Percentiles rank a stretch among this genome's conserved stretches.
phyloP scores from a whole-genome alignment of 2,888 invertebrate genomes.

The Caenorhabditis japonica region DNA sequence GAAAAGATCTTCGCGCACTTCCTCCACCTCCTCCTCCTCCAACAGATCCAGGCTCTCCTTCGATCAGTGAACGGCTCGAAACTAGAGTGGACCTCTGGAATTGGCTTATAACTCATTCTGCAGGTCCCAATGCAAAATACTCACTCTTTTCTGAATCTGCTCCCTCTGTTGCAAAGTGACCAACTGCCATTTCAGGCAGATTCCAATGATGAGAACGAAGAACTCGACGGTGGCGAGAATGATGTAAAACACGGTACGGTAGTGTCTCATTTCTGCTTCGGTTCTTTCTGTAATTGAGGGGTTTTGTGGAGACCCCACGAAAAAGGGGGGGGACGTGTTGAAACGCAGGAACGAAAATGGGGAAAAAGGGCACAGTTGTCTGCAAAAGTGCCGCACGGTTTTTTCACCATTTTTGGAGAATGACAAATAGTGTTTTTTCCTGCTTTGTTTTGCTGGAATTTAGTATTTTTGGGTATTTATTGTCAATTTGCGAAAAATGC shows the following conservation, averaged over 20 bases:
- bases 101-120: background rate
- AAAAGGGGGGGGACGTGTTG: too few relatives aligned
- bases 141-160: conserved; percentile 55
- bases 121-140: background rate
- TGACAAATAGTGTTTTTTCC: too few relatives aligned
- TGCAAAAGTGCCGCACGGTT: background rate
- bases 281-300: conserved; percentile 20
- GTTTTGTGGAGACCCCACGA: too few relatives aligned
- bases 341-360: too few relatives aligned
- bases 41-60: conserved; percentile 21
- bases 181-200: conserved; percentile 64
- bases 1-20: conserved; percentile 30
- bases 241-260: conserved; percentile 58
- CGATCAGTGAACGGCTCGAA: conserved; percentile 52
- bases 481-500: too few relatives aligned
- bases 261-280: conserved; percentile 52
- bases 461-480: too few relatives aligned
- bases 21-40: too few relatives aligned
- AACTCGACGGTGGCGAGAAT: conserved; percentile 51
- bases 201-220: conserved; percentile 53
- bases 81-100: conserved; percentile 54
- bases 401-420: too few relatives aligned
- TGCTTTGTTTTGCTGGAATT: too few relatives aligned
- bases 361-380: too few relatives aligned
- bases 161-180: conserved; percentile 58